Evolutionary conservation across 2,888 invertebrate genomes (phyloP).

Genomic region (Spatulosminthurus flaviceps): DNA sequence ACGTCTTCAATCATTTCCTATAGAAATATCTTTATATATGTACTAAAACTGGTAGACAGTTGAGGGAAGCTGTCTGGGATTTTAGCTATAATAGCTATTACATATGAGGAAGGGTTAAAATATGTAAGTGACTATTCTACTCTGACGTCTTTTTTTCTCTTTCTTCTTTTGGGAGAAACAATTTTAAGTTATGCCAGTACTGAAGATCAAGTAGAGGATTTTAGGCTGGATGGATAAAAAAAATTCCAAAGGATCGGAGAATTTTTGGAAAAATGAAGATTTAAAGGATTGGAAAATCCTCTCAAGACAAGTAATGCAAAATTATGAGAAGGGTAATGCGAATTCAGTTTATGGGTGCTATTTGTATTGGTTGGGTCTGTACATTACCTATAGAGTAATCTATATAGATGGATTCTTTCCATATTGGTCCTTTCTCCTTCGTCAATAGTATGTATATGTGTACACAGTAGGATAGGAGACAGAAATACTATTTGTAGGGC

Average conservation of each 20-base stretch:
- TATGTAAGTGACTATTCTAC: too few relatives aligned
- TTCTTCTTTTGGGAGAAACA: neutral
- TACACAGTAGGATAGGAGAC: too few relatives aligned
- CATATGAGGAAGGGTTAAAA: too few relatives aligned
- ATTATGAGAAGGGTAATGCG: neutral
- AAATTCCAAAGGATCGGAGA: too few relatives aligned
- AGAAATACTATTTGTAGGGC: too few relatives aligned
- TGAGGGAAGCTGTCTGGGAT: too few relatives aligned
- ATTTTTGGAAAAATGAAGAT: neutral
- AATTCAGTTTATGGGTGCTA: neutral
- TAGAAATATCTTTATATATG: too few relatives aligned
- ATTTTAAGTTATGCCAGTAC: neutral
- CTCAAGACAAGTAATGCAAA: constrained; percentile 4
- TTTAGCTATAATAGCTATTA: too few relatives aligned
- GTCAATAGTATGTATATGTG: neutral
- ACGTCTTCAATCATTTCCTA: too few relatives aligned
- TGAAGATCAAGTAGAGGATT: neutral
- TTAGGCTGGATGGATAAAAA: neutral
- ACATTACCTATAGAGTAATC: neutral
- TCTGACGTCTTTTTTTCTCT: neutral
- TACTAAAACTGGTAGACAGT: too few relatives aligned
- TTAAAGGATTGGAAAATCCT: constrained; percentile 3
- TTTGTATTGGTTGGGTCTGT: neutral
- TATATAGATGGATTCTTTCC: neutral
- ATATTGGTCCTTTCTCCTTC: too few relatives aligned